Percentiles rank a stretch among this genome's conserved stretches.
These are phyloP conservation scores for Procambarus virginalis DNA, from an alignment of 1,140 invertebrate species.

Conservation along the genomic window DNA sequence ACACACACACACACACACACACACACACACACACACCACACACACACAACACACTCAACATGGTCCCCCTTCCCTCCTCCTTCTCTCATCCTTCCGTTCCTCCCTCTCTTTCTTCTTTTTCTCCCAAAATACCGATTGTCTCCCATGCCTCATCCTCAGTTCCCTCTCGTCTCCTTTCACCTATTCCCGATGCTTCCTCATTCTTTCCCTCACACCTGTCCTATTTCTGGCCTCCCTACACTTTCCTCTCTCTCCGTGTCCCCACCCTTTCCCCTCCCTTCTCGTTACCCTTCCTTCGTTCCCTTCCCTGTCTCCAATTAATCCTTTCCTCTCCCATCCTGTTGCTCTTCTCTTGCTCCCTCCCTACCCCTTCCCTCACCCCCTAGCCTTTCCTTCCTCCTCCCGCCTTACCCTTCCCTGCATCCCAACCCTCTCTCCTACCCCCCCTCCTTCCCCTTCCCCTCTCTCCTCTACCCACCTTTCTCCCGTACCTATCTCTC, in stretches of 20 bases:
- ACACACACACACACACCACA: too few relatives aligned
- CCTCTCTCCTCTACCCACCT: background rate
- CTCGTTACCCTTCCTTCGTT: background rate
- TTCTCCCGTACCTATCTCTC: background rate
- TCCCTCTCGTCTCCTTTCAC: background rate
- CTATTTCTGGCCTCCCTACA: too few relatives aligned
- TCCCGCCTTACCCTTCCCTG: background rate
- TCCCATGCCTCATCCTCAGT: too few relatives aligned
- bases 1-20: too few relatives aligned
- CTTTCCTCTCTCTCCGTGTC: background rate
- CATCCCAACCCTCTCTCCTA: background rate
- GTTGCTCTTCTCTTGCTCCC: background rate
- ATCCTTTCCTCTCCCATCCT: background rate
- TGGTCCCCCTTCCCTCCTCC: background rate
- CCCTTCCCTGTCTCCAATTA: background rate
- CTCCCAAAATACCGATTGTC: too few relatives aligned
- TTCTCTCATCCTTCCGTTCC: background rate
- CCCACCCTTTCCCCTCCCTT: background rate
- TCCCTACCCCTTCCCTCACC: background rate
- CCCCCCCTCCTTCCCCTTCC: background rate
- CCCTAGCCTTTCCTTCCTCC: too few relatives aligned
- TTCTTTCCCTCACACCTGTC: too few relatives aligned
- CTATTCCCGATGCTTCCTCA: background rate
- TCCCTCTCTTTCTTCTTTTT: background rate
- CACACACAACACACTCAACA: too few relatives aligned